Evolutionary conservation across 2,888 invertebrate species (phyloP).

Genomic region (Lysandra bellargus): DNA sequence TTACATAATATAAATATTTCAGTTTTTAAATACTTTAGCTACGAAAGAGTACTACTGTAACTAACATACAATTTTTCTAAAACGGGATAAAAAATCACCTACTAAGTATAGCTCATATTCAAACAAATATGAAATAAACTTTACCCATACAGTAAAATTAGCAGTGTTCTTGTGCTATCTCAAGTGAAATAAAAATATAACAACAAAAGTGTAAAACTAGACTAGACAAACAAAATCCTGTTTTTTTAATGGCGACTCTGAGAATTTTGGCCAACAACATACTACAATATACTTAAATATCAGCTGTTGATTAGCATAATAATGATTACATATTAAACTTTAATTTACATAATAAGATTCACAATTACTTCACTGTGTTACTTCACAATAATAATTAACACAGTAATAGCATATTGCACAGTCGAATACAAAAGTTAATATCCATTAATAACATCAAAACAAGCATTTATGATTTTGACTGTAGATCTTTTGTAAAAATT

Average conservation of each 20-base stretch:
- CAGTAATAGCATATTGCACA: background rate
- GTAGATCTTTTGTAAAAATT: background rate
- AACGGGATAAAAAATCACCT: background rate
- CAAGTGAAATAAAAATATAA: background rate
- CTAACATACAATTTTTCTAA: too few species aligned
- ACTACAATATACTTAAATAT: background rate
- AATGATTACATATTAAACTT: background rate
- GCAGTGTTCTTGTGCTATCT: background rate
- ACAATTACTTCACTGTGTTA: background rate
- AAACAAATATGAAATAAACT: too few species aligned
- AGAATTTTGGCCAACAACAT: background rate
- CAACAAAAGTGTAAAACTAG: slow-evolving; percentile 9
- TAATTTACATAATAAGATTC: slow-evolving; percentile 3
- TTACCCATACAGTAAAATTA: background rate
- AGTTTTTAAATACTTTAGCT: too few species aligned
- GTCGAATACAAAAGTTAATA: background rate
- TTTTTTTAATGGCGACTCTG: background rate
- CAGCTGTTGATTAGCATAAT: slow-evolving; percentile 10
- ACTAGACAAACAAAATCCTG: slow-evolving; percentile 10
- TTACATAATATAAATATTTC: too few species aligned
- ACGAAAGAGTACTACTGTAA: too few species aligned
- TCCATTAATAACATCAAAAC: background rate
- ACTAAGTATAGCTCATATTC: background rate
- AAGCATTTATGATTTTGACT: background rate
- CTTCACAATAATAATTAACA: background rate